These are phyloP conservation scores for Hypothenemus hampei DNA, from an alignment of 1,140 invertebrate species.

Conservation along the genomic window DNA sequence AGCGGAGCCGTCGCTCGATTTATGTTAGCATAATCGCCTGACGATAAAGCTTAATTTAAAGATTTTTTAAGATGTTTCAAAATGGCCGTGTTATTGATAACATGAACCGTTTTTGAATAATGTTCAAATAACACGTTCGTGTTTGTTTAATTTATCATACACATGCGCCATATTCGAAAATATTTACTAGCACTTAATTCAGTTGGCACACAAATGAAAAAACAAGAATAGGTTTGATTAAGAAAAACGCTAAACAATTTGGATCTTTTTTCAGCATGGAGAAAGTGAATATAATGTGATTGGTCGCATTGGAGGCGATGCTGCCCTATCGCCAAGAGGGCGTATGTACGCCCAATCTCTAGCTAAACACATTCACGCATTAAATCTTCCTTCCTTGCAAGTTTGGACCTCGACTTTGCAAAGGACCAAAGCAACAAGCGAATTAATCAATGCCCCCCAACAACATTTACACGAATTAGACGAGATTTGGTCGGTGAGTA, in stretches of 20 bases:
- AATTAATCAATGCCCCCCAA: constrained; percentile 72
- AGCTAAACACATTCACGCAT: constrained; percentile 67
- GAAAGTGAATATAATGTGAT: constrained; percentile 88
- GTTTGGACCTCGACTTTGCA: constrained; percentile 86
- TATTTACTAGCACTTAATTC: too few relatives aligned
- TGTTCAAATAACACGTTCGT: too few relatives aligned
- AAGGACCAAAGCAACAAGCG: constrained; percentile 82
- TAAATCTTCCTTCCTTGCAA: constrained; percentile 62
- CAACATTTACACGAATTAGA: constrained; percentile 77
- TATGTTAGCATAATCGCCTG: background rate
- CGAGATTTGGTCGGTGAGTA: constrained; percentile 81
- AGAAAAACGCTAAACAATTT: constrained; percentile 4
- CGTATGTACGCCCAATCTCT: constrained; percentile 72
- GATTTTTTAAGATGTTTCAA: too few relatives aligned
- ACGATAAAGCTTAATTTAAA: too few relatives aligned
- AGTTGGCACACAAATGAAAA: too few relatives aligned
- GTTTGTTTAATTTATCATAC: too few relatives aligned
- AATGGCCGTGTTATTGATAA: too few relatives aligned
- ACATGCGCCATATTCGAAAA: too few relatives aligned
- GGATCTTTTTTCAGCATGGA: constrained; percentile 65
- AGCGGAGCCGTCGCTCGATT: background rate
- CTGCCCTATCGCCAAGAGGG: constrained; percentile 74
- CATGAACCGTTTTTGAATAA: too few relatives aligned
- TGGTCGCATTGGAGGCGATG: constrained; percentile 88
- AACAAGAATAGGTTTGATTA: background rate